A percentile compares a stretch with the other conserved stretches of the same genome.
Conservation (phyloP, 2,113 vertebrate genomes). For the Mirza zaza region DNA sequence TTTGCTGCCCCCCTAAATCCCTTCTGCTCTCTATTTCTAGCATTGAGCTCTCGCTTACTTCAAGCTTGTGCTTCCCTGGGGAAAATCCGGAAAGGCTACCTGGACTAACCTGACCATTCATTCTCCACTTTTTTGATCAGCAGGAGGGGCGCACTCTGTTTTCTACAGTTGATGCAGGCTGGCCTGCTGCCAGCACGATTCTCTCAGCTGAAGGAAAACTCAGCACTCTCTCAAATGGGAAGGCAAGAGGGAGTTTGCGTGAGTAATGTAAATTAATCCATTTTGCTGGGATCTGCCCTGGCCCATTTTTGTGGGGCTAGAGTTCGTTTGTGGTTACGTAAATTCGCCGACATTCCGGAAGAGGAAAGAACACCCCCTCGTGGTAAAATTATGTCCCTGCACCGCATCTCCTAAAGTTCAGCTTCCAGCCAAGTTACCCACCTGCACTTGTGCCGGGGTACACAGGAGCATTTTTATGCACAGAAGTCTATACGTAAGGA, state of each 20-base stretch:
- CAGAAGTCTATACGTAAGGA: background rate
- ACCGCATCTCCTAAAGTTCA: background rate
- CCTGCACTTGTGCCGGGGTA: background rate
- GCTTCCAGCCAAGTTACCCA: background rate
- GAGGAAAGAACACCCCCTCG: conserved; percentile 59
- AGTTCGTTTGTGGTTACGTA: conserved; percentile 23
- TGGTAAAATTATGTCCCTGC: conserved; percentile 43
- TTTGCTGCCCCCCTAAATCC: background rate
- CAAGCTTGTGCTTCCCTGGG: background rate
- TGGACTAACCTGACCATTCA: background rate
- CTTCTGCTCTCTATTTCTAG: background rate
- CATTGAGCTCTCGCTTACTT: background rate
- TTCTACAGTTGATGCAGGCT: background rate
- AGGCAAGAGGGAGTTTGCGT: background rate
- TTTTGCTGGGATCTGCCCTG: conserved; percentile 21
- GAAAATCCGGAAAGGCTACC: background rate
- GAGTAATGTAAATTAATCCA: conserved; percentile 34
- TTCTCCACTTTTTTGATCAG: background rate
- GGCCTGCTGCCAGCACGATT: background rate
- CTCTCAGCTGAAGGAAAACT: conserved; percentile 12
- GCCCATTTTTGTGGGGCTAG: background rate
- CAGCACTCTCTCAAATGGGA: background rate
- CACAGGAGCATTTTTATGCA: background rate
- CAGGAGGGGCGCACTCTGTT: background rate
- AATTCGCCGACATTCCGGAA: background rate